These are phyloP conservation scores for human DNA, from an alignment of 2,113 vertebrate species.

Conservation along the genomic window GRCh38 chr6:44811001-44811500, in stretches of 20 bases:
- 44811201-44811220: background rate
- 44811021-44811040: background rate
- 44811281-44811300: background rate
- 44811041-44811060: background rate
- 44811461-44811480: background rate
- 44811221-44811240: background rate
- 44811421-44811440: background rate
- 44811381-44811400: background rate
- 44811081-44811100: background rate
- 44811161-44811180: background rate
- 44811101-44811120: background rate
- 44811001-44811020: background rate
- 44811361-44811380: background rate
- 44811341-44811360: background rate
- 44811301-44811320: background rate
- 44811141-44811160: background rate
- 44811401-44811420: background rate
- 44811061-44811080: background rate
- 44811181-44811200: background rate
- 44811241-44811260: background rate
- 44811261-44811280: background rate
- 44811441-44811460: background rate
- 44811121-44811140: background rate
- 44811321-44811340: background rate
- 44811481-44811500: background rate